Evolutionary conservation across 2,888 invertebrate genomes (phyloP).

Genomic region (Dynastes grantii): DNA sequence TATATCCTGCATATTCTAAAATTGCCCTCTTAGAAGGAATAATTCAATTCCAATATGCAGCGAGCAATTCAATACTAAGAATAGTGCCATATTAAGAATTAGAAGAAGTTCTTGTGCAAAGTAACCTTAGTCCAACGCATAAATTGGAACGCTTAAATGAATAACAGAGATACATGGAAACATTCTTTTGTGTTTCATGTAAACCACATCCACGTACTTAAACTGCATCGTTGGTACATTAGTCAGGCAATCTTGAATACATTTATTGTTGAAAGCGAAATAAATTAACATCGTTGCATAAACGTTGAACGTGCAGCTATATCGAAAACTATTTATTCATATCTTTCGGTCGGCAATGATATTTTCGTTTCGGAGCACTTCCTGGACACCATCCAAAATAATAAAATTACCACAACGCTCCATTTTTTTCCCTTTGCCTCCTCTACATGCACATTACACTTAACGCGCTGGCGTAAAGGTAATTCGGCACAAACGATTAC

Average conservation of each 20-base stretch:
- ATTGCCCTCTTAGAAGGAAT: too few species aligned
- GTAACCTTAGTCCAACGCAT: too few species aligned
- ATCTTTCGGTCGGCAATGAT: not conserved
- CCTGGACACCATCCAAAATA: slow-evolving; percentile 15
- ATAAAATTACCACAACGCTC: slow-evolving; percentile 16
- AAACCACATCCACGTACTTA: too few species aligned
- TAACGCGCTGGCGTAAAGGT: not conserved
- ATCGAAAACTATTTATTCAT: slow-evolving; percentile 28
- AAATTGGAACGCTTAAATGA: too few species aligned
- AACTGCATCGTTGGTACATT: too few species aligned
- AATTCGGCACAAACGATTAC: not conserved
- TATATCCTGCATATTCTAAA: too few species aligned
- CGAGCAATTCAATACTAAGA: too few species aligned
- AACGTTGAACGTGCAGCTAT: slow-evolving; percentile 2
- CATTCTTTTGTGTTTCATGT: too few species aligned
- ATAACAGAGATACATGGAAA: too few species aligned
- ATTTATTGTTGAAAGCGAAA: slow-evolving; percentile 7
- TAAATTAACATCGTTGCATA: slow-evolving; percentile 24
- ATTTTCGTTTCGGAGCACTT: slow-evolving; percentile 26
- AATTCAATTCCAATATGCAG: too few species aligned
- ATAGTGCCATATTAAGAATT: too few species aligned
- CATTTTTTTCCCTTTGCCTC: not conserved
- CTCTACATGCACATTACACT: not conserved
- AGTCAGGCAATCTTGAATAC: not conserved
- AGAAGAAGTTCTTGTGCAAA: too few species aligned